Base-by-base conservation (phyloP, 2,113 vertebrate genomes). In the Gambusia holbrooki region DNA sequence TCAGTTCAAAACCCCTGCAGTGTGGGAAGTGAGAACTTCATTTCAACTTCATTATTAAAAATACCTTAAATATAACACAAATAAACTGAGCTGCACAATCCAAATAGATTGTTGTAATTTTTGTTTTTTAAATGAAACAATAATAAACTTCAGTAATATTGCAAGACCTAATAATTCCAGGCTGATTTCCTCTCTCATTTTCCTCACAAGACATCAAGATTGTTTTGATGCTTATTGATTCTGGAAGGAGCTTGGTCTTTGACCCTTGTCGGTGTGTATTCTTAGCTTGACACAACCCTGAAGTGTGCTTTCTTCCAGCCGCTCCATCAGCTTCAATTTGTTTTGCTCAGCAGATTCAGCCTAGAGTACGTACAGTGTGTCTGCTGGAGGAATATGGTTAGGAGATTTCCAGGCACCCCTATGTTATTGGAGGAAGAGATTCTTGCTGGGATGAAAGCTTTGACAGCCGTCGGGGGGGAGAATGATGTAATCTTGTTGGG, bases 401-500 rank as follows among this genome's bases (percentile, higher is more conserved):
- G 77, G 62, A 71, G 69, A 66, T 45, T 65, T 72, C 83, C 80
- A 76, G 30, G 62, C 74, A 35, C 62, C 66, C 68, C 80, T 86
- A 62, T 54, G 25, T 66, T 83, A 45, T 40, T 66, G 33, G 7
- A 62, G 27, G 63, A 71, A 33, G 78, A 81, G n/a, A 69, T 69
- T 77, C 28, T 35, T 81, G 81, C 72, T 71, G 79, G 81, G 88
- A 84, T 89, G 84, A 90, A 91, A 93, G 85, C 83, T 83, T 86
- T 87, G 82, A 89, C 76, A 75, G 58, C 28, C 77, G 58, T 83
- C 83, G 19, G 77, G 89, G 77, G 89, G 89, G 42, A n/a, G 82
- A 69, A 86, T 93, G 92, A 92, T 92, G 91, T 94, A 88, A 92
- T 89, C 77, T 74, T 71, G 75, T 86, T 78, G 22, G 64, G 37